Base-by-base conservation (phyloP, 2,113 vertebrate species). In the Brienomyrus brachyistius region DNA sequence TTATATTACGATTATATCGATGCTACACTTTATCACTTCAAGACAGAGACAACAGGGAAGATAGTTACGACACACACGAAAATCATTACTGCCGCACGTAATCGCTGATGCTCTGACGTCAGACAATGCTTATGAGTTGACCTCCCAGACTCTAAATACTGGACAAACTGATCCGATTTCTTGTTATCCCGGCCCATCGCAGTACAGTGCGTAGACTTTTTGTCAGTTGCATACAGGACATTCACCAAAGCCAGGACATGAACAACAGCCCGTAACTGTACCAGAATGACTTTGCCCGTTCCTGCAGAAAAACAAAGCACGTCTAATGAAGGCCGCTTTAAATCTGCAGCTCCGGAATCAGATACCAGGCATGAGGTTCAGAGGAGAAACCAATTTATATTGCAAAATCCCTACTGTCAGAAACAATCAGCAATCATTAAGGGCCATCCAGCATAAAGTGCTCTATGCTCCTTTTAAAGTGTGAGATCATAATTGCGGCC, bases 391-490 rank as follows among this genome's bases (percentile, higher is more conserved):
- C 87, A 40, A 31, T 35, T 40, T 88, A 43, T n/a, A 88, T 62
- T 21, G 54, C 52, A 23, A 66, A 45, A 62, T 88, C 87, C 56
- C 19, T n/a, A 27, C 56, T 62, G 86, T 59, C 51, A 59, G 86
- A 59, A 40, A 6, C 86, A 43, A 59, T 87, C 86, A 87, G 52
- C 31, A 10, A 56, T 87, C 86, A 62, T 87, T 62, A 88, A 45
- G 3, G 23, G n/a, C 54, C 19, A 45, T 62, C 54, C 27, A 31
- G 9, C 21, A 13, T 21, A 43, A 47, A 45, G 31, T 7, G 19
- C 35, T 62, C 23, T 23, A 31, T 88, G 87, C 40, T 62, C 27
- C 31, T 40, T n/a, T 47, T n/a, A 31, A 62, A 4, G 35, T 88
- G 54, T 10, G 4, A 54, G 51, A 47, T 47, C 31, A 51, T 43